Evolutionary conservation across 2,888 invertebrate species (phyloP).

Genomic region (Argyra leucocephala): DNA sequence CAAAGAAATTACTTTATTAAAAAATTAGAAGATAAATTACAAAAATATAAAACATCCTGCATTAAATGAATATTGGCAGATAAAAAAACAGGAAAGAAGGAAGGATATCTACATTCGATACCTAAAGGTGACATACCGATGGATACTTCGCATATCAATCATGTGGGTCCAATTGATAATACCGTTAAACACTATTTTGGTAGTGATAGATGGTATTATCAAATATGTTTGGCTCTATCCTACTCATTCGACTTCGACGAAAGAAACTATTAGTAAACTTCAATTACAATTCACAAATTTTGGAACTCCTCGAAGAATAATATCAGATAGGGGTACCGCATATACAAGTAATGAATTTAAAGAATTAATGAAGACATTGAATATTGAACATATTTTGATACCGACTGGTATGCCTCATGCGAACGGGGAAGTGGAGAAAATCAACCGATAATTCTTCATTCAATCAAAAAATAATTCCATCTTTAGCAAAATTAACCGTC

Average conservation of each 20-base stretch:
- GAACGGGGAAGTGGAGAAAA: conserved; percentile 22
- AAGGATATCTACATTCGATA: conserved; percentile 28
- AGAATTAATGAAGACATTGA: background rate
- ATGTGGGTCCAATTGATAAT: conserved; percentile 30
- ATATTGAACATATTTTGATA: conserved; percentile 17
- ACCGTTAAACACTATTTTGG: conserved; percentile 26
- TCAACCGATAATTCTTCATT: too few species aligned
- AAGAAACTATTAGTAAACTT: conserved; percentile 20
- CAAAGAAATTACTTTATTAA: conserved; percentile 7
- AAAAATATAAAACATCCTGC: conserved; percentile 8
- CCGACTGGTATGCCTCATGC: conserved; percentile 22
- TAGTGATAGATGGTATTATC: conserved; percentile 30
- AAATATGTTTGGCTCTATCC: conserved; percentile 27
- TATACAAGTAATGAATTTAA: conserved; percentile 21
- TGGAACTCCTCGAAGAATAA: conserved; percentile 20
- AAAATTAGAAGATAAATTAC: conserved; percentile 8
- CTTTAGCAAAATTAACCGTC: conserved; percentile 20
- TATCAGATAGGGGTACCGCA: conserved; percentile 22
- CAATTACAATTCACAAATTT: conserved; percentile 12
- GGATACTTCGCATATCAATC: conserved; percentile 31
- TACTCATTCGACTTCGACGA: conserved; percentile 21
- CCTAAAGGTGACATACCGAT: conserved; percentile 30
- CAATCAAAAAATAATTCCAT: conserved; percentile 9
- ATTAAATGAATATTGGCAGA: conserved; percentile 18
- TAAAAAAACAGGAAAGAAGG: conserved; percentile 31